phyloP scores from a whole-genome alignment of 1,140 invertebrate species.

The Drosophila bifasciata region DNA sequence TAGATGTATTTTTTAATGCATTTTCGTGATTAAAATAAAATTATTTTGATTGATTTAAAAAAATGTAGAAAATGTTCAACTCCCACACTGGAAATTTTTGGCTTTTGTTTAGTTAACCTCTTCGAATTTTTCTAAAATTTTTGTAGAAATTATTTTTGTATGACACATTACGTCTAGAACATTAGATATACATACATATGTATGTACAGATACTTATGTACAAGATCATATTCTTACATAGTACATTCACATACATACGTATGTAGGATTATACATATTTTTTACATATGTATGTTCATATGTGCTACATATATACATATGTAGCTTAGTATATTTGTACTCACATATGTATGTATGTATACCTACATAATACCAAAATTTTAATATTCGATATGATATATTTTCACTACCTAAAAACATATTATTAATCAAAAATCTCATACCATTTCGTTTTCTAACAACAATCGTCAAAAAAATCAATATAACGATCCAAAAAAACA shows the following conservation, averaged over 20 bases:
- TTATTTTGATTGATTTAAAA: conserved; percentile 11
- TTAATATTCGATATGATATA: conserved; percentile 61
- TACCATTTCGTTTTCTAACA: conserved; percentile 77
- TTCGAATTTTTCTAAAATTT: too few species aligned
- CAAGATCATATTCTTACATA: too few species aligned
- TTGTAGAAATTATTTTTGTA: too few species aligned
- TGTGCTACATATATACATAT: background rate
- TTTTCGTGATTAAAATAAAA: conserved; percentile 11
- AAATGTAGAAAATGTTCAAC: background rate
- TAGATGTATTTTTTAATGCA: conserved; percentile 10
- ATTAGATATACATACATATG: conserved; percentile 3
- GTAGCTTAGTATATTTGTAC: conserved; percentile 5
- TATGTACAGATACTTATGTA: too few species aligned
- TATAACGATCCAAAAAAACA: conserved; percentile 48
- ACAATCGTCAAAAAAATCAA: conserved; percentile 65
- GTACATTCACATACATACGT: too few species aligned
- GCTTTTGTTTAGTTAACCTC: too few species aligned
- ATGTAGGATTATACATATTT: background rate
- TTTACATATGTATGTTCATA: background rate
- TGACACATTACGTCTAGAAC: too few species aligned
- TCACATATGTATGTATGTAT: conserved; percentile 12
- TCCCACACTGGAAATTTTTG: background rate
- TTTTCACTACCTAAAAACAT: conserved; percentile 62
- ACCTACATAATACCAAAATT: conserved; percentile 60
- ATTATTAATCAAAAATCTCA: conserved; percentile 77